Percentiles rank a stretch among this genome's conserved stretches.
Conservation (phyloP, 1,140 invertebrate species). For the Colletes gigas region DNA sequence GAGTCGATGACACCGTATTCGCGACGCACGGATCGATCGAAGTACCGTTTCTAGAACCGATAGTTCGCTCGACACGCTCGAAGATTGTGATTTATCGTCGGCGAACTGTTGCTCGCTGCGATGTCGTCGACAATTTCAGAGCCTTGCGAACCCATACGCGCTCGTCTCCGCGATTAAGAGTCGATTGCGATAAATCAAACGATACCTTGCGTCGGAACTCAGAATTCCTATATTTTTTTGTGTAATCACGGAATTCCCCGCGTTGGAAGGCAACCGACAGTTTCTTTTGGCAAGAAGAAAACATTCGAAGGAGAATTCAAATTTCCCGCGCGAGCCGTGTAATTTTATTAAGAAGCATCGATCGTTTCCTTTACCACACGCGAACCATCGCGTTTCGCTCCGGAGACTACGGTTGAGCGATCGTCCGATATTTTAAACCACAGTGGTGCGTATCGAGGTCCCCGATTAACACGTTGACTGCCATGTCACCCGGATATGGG, state of each 20-base stretch:
- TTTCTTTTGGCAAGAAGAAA: too few relatives aligned
- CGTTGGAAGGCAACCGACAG: too few relatives aligned
- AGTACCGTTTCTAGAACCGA: conserved; percentile 47
- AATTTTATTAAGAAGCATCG: too few relatives aligned
- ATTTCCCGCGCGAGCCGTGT: too few relatives aligned
- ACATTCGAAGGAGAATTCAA: too few relatives aligned
- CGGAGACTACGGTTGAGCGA: not conserved
- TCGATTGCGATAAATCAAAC: not conserved
- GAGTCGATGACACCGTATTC: conserved; percentile 36
- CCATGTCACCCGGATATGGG: too few relatives aligned
- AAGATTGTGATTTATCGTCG: conserved; percentile 41
- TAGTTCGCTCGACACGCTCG: conserved; percentile 15
- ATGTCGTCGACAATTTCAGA: conserved; percentile 23
- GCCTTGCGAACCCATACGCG: not conserved
- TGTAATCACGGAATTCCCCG: too few relatives aligned
- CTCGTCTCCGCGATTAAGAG: not conserved
- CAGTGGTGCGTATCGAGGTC: not conserved
- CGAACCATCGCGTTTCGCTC: not conserved
- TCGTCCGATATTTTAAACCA: not conserved
- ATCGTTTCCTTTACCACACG: conserved; percentile 1
- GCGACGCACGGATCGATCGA: conserved; percentile 43
- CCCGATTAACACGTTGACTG: not conserved
- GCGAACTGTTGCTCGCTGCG: conserved; percentile 41
- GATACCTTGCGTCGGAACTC: too few relatives aligned
- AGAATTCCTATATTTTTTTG: too few relatives aligned